A percentile compares a stretch with the other conserved stretches of the same genome.
These are phyloP conservation scores for Drosophila paracracens DNA, from an alignment of 2,888 invertebrate genomes.

Conservation along the genomic window DNA sequence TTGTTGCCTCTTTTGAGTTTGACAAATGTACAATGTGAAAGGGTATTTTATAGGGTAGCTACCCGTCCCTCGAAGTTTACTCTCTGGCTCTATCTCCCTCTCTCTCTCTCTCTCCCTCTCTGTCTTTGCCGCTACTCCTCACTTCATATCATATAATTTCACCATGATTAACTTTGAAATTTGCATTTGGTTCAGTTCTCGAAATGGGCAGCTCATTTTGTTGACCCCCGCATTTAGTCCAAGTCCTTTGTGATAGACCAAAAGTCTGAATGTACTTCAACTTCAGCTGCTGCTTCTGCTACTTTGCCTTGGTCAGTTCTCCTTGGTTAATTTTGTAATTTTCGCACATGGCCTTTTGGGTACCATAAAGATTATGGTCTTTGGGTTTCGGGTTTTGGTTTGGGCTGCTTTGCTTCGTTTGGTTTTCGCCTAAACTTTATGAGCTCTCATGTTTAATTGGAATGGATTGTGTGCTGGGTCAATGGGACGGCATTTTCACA, in stretches of 20 bases:
- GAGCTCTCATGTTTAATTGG: constrained; percentile 59
- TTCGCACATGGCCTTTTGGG: constrained; percentile 69
- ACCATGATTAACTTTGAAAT: constrained; percentile 77
- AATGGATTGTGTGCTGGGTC: constrained; percentile 57
- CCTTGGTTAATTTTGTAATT: constrained; percentile 64
- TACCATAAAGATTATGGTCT: constrained; percentile 72
- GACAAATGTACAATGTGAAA: constrained; percentile 68
- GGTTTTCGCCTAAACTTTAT: constrained; percentile 34
- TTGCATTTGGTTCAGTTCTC: constrained; percentile 57
- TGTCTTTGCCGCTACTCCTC: not conserved
- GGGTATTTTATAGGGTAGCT: constrained; percentile 35
- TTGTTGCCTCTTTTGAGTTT: constrained; percentile 63
- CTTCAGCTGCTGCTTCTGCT: constrained; percentile 4
- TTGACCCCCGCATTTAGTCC: constrained; percentile 63
- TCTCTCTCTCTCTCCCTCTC: not conserved
- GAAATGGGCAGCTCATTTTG: constrained; percentile 56
- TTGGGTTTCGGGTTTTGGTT: constrained; percentile 25
- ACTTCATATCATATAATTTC: constrained; percentile 62
- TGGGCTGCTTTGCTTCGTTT: not conserved
- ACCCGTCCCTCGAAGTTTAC: not conserved
- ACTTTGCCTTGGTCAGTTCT: constrained; percentile 44
- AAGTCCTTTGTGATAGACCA: constrained; percentile 23
- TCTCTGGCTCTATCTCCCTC: not conserved
- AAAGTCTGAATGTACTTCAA: not conserved
- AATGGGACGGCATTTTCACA: constrained; percentile 31